phyloP scores from a whole-genome alignment of 2,888 invertebrate genomes.

The Diloba caeruleocephala region DNA sequence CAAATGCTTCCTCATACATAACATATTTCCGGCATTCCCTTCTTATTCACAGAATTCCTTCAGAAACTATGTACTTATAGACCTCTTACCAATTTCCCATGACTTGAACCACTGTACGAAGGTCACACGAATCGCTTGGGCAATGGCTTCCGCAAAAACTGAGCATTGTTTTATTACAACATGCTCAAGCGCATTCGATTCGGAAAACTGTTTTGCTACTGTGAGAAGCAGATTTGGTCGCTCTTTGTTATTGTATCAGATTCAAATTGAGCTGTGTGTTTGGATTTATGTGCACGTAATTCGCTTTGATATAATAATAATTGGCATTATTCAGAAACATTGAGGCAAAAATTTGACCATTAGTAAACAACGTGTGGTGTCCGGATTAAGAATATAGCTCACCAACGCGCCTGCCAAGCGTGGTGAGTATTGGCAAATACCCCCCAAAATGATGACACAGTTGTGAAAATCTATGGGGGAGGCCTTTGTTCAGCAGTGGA shows the following conservation, averaged over 20 bases:
- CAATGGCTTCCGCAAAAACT: conserved; percentile 82
- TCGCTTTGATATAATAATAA: background rate
- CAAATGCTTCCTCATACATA: too few species aligned
- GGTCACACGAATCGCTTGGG: conserved; percentile 75
- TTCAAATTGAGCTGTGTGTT: conserved; percentile 12
- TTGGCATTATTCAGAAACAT: too few species aligned
- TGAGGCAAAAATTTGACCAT: too few species aligned
- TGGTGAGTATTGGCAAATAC: too few species aligned
- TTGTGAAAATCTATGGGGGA: too few species aligned
- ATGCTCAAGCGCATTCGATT: conserved; percentile 50
- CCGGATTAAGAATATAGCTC: too few species aligned
- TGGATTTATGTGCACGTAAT: background rate
- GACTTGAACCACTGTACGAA: conserved; percentile 60
- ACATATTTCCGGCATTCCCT: background rate
- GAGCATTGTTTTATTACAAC: conserved; percentile 73
- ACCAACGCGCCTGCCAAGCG: too few species aligned
- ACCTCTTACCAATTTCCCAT: conserved; percentile 29
- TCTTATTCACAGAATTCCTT: background rate
- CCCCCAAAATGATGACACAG: too few species aligned
- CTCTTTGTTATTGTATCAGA: conserved; percentile 35
- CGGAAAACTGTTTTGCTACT: conserved; percentile 46
- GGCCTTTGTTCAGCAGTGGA: too few species aligned
- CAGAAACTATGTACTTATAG: background rate
- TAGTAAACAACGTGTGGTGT: too few species aligned
- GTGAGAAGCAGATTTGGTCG: conserved; percentile 38